Base-by-base conservation (phyloP, 2,888 invertebrate species). In the Neria commutata region DNA sequence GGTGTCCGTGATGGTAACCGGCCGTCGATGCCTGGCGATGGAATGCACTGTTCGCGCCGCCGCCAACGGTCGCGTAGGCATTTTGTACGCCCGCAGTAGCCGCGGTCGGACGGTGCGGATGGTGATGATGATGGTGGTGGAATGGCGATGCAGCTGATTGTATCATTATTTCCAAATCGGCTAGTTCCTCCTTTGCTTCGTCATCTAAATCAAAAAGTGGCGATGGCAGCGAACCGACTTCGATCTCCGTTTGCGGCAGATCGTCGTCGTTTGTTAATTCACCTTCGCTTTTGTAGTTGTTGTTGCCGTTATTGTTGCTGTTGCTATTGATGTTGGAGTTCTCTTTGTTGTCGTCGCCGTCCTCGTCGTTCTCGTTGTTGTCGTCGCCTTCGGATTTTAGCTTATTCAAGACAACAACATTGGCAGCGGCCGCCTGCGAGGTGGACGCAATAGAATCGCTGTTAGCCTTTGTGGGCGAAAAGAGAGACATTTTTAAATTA, bases 171-270 rank as follows among this genome's bases (percentile, higher is more conserved):
- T 73, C 74, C 68, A 74, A 64, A 61, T 74, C 78, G 71, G 75
- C 76, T 71, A 79, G 68, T 76, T 81, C 76, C 67, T 79, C 78
- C 63, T 73, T 78, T 70, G 80, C 78, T 66, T 78, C 77, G 72
- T 80, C 80, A 75, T 81, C 80, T 73, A 81, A 77, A 74, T 79
- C 77, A 65, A 80, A 80, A 63, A 80, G 73, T 53, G 79, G 76
- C 67, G 80, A 79, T 67, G 76, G 73, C 67, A 78, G 59, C 46
- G 70, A 76, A 50, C 67, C 68, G 63, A 70, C 71, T 62, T 78
- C 69, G 58, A 64, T 67, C 61, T 69, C 69, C 48, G 67, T 62
- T 66, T 66, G 59, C 46, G 64, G 69, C 55, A 77, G 67, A 70
- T 77, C 79, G 66, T 71, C 72, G 57, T 72, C 68, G 45, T 63